Evolutionary conservation across 1,140 invertebrate species (phyloP).

Genomic region (Brachionus koreanus): DNA sequence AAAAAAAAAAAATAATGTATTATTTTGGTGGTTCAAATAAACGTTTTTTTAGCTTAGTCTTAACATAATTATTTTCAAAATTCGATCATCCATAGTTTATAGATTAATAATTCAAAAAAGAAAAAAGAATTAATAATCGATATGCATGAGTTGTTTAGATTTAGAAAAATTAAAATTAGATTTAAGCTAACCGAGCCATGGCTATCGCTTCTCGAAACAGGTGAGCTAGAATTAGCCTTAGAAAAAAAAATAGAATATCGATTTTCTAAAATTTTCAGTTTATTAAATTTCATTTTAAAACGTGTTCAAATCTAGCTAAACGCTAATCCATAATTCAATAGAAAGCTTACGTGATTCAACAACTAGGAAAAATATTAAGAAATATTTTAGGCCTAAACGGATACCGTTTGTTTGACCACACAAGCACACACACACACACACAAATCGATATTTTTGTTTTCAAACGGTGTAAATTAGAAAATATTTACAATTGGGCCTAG

Average conservation of each 20-base stretch:
- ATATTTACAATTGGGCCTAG: not conserved
- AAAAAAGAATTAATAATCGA: not conserved
- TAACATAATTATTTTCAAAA: not conserved
- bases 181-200: not conserved
- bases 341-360: not conserved
- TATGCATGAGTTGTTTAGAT: not conserved
- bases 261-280: not conserved
- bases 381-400: not conserved
- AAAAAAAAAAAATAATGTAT: too few relatives aligned
- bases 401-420: not conserved
- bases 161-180: not conserved
- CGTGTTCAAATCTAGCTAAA: not conserved
- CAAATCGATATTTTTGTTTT: conserved; percentile 1
- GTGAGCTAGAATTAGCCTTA: not conserved
- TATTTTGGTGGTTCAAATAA: too few relatives aligned
- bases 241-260: not conserved
- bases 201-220: not conserved
- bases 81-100: not conserved
- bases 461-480: conserved; percentile 1
- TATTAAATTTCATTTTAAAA: not conserved
- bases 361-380: not conserved
- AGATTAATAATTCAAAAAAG: too few relatives aligned
- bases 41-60: not conserved
- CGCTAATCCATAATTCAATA: not conserved
- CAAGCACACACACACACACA: too few relatives aligned